A percentile compares a stretch with the other conserved stretches of the same genome.
Evolutionary conservation across 1,140 invertebrate species (phyloP).

Genomic region (Potamilus streckersoni): DNA sequence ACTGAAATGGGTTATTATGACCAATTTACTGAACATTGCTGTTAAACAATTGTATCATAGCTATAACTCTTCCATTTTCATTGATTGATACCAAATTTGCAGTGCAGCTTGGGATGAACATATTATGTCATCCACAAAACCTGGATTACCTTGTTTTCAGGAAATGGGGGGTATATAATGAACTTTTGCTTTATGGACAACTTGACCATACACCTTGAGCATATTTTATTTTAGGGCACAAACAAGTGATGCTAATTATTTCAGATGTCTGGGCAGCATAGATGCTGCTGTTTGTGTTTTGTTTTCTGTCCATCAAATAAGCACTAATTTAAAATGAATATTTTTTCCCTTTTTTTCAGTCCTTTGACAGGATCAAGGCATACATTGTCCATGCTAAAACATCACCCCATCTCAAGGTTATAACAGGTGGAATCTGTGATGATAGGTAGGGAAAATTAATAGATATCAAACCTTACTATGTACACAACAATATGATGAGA

Average conservation of each 20-base stretch:
- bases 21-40: too few species aligned
- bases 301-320: not conserved
- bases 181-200: too few species aligned
- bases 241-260: not conserved
- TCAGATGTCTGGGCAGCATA: not conserved
- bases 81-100: too few species aligned
- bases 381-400: slow-evolving; percentile 94
- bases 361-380: slow-evolving; percentile 88
- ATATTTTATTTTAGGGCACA: too few species aligned
- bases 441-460: slow-evolving; percentile 73
- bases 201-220: too few species aligned
- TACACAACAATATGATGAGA: not conserved
- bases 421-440: slow-evolving; percentile 91
- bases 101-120: too few species aligned
- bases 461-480: not conserved
- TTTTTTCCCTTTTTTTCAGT: slow-evolving; percentile 59
- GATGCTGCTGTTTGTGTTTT: not conserved
- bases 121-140: too few species aligned
- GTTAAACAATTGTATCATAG: too few species aligned
- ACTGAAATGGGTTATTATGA: too few species aligned
- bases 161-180: too few species aligned
- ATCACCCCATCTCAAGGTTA: slow-evolving; percentile 79
- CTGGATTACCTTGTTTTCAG: too few species aligned
- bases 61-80: too few species aligned
- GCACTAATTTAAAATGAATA: not conserved